A percentile compares a stretch with the other conserved stretches of the same genome.
Conservation (phyloP, 2,113 vertebrate species). For the Rhinoptilus africanus region DNA sequence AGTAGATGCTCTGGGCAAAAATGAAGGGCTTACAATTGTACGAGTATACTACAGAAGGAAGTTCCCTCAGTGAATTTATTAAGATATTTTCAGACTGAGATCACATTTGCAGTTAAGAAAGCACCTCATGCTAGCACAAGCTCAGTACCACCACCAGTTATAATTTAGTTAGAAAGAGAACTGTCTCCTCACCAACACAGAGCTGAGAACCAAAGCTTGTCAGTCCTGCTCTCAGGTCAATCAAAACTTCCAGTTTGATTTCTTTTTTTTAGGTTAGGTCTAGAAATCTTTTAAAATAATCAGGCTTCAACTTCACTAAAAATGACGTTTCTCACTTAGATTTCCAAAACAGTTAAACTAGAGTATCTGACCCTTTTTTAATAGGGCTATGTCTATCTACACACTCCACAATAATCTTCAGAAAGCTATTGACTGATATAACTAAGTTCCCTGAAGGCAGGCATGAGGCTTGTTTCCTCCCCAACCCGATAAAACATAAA, state of each 20-base stretch:
- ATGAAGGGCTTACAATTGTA: neutral
- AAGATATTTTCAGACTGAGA: neutral
- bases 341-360: neutral
- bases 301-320: neutral
- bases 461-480: neutral
- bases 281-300: neutral
- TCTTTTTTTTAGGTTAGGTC: neutral
- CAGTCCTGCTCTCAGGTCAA: neutral
- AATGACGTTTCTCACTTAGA: neutral
- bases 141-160: neutral
- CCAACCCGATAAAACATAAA: neutral
- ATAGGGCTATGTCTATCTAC: neutral
- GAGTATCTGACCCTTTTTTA: neutral
- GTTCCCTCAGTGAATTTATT: neutral
- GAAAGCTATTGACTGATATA: neutral
- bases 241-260: neutral
- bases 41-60: neutral
- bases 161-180: neutral
- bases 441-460: neutral
- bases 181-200: neutral
- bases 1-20: neutral
- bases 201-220: neutral
- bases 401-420: neutral
- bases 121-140: neutral
- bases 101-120: neutral